Conservation (phyloP, 2,797 vertebrate species). For the Girardinus metallicus region DNA sequence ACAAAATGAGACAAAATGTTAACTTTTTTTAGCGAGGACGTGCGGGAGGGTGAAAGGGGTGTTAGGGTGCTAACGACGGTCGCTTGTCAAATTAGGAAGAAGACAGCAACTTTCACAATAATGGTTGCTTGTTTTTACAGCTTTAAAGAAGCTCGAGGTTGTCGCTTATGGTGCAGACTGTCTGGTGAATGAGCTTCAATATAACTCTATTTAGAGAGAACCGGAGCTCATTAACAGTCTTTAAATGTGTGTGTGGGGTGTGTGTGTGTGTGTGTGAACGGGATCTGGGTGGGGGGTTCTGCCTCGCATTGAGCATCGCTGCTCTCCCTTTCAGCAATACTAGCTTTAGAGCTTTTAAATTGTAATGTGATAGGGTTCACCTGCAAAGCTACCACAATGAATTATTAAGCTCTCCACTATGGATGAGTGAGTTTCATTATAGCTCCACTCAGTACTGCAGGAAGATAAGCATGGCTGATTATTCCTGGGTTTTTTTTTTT, state of each 20-base stretch:
- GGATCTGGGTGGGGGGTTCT: slow-evolving; percentile 36
- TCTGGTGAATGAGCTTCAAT: slow-evolving; percentile 40
- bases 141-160: slow-evolving; percentile 53
- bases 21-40: slow-evolving; percentile 37
- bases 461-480: slow-evolving; percentile 81
- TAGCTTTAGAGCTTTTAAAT: slow-evolving; percentile 78
- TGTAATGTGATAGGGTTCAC: slow-evolving; percentile 82
- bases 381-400: slow-evolving; percentile 80
- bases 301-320: slow-evolving; percentile 55
- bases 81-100: slow-evolving; percentile 51
- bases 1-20: slow-evolving; percentile 57
- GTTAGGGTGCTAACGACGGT: slow-evolving; percentile 4
- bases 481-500: slow-evolving; percentile 68
- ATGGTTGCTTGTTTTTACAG: slow-evolving; percentile 63
- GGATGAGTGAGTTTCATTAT: slow-evolving; percentile 81
- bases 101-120: slow-evolving; percentile 45
- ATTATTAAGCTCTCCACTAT: slow-evolving; percentile 83
- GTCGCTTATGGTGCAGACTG: slow-evolving; percentile 48
- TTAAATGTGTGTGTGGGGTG: slow-evolving; percentile 23
- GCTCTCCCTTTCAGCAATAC: slow-evolving; percentile 70
- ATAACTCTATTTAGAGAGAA: slow-evolving; percentile 62
- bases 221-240: slow-evolving; percentile 59
- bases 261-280: slow-evolving; percentile 37
- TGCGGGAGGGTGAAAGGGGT: neutral
- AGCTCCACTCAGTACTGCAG: slow-evolving; percentile 74